Conservation (phyloP, 2,797 vertebrate species). For the Xenentodon cancila region DNA sequence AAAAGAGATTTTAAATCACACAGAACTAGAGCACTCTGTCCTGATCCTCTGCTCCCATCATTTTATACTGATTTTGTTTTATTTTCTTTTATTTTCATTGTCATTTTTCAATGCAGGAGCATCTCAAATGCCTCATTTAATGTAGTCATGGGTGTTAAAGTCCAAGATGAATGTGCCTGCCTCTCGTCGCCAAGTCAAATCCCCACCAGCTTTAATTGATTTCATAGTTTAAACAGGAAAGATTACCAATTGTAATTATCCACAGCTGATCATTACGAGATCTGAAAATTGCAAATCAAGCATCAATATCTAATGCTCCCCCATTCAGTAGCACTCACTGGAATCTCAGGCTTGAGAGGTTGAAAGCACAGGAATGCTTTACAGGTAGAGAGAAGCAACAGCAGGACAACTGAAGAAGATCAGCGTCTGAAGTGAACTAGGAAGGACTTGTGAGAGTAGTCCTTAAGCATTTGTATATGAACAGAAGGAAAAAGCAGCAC, state of each 20-base stretch:
- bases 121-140: neutral
- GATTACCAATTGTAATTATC: slow-evolving; percentile 28
- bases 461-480: slow-evolving; percentile 28
- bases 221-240: slow-evolving; percentile 17
- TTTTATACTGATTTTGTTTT: too few relatives aligned
- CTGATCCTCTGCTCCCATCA: too few relatives aligned
- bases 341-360: slow-evolving; percentile 44
- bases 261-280: slow-evolving; percentile 3
- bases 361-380: slow-evolving; percentile 48
- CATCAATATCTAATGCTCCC: slow-evolving; percentile 23
- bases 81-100: too few relatives aligned
- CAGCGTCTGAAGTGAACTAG: slow-evolving; percentile 48
- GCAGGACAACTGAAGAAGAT: slow-evolving; percentile 28
- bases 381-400: slow-evolving; percentile 37
- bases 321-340: slow-evolving; percentile 34
- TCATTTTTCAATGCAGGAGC: neutral
- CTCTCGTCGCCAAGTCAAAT: neutral
- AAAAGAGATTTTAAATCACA: too few relatives aligned
- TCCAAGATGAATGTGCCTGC: slow-evolving; percentile 9
- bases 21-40: too few relatives aligned
- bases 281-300: slow-evolving; percentile 36
- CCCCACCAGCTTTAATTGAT: neutral
- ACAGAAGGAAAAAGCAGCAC: slow-evolving; percentile 34
- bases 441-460: slow-evolving; percentile 56
- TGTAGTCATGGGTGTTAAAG: slow-evolving; percentile 8